These are phyloP conservation scores for Lacerta bilineata DNA, from an alignment of 2,797 vertebrate species.

Conservation along the genomic window DNA sequence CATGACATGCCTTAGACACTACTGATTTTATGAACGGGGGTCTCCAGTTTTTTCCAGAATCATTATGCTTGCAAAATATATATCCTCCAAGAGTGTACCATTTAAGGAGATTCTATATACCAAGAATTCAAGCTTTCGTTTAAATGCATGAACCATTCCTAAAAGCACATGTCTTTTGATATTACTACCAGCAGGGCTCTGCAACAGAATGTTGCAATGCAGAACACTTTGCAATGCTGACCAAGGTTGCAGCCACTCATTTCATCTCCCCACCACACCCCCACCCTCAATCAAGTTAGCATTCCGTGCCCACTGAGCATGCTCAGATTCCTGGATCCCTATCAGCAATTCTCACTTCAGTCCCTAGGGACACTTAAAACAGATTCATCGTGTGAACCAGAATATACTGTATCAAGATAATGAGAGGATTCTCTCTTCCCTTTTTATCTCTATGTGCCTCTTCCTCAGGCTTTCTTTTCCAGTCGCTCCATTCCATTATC, in stretches of 20 bases:
- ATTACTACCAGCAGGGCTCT: background rate
- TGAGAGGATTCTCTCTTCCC: too few species aligned
- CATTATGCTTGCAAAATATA: background rate
- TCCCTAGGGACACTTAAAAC: background rate
- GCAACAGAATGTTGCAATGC: too few species aligned
- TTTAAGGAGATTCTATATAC: background rate
- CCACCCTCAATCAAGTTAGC: too few species aligned
- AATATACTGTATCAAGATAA: too few species aligned
- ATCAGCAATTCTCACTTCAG: background rate
- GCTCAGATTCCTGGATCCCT: background rate
- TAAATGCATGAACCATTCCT: background rate
- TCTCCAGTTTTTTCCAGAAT: background rate
- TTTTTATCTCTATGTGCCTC: too few species aligned
- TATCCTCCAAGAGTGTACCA: background rate
- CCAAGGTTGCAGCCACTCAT: too few species aligned
- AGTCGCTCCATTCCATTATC: too few species aligned
- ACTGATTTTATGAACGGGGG: background rate
- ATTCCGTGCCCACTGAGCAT: too few species aligned
- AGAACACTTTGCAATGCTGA: too few species aligned
- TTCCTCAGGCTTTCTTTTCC: too few species aligned
- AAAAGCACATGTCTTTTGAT: too few species aligned
- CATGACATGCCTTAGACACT: background rate
- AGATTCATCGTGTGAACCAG: background rate
- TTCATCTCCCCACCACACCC: too few species aligned
- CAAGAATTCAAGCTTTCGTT: constrained; percentile 4